Conservation (phyloP, 2,113 vertebrate species). For the Gallinago paraguaiae region DNA sequence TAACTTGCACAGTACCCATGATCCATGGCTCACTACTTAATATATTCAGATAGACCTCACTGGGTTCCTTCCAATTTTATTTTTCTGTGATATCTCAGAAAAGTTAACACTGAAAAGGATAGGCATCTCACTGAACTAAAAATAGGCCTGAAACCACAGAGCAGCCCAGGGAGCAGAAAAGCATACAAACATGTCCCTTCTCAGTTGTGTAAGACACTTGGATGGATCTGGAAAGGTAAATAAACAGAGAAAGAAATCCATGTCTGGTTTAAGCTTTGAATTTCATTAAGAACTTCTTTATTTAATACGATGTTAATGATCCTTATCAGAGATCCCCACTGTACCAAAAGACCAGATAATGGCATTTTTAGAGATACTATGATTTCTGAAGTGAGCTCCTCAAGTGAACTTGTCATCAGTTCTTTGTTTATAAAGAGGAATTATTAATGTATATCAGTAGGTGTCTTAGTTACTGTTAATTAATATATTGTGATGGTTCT, state of each 20-base stretch:
- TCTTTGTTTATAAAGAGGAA: neutral
- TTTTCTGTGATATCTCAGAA: neutral
- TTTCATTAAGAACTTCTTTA: neutral
- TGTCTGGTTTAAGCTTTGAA: neutral
- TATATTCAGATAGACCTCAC: neutral
- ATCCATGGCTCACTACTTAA: neutral
- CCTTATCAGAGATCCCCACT: neutral
- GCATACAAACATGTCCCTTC: accelerated
- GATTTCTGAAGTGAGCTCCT: neutral
- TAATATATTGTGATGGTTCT: neutral
- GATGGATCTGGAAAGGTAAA: neutral
- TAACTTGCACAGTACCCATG: neutral
- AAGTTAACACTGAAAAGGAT: neutral
- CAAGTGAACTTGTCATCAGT: neutral
- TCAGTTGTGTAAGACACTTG: neutral
- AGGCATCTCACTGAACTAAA: neutral
- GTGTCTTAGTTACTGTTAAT: neutral
- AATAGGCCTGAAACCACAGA: neutral
- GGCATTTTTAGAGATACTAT: neutral
- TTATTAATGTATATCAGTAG: neutral
- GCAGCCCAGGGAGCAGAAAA: neutral
- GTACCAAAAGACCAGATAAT: neutral
- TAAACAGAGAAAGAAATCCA: neutral
- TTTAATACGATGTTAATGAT: neutral
- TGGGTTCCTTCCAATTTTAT: neutral